Evolutionary conservation across 2,113 vertebrate species (phyloP), one percentile per base, ranked within the genome.

Genomic region (Hippopotamus amphibius): DNA sequence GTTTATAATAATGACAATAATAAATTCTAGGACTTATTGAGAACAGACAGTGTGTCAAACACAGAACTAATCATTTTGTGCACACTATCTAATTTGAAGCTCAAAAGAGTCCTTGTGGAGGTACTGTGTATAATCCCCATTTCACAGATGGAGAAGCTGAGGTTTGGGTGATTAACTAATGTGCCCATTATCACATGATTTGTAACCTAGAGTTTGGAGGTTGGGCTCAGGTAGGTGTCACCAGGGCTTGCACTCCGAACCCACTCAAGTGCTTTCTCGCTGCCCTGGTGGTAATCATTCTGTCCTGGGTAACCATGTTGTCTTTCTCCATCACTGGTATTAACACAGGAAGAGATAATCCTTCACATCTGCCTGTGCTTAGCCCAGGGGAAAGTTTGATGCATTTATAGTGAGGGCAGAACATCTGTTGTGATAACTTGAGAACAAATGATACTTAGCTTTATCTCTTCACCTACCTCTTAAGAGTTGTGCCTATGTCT

Each of bases 1-100:
- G 48, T 87, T 93, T 98, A 90, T 91, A 92, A 95, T 86, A 96
- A 94, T 84, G 79, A 65, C 37, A 80, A 87, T 79, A 83, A 96
- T 74, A 69, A 82, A 68, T 89, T 76, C 88, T 41, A 93, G 26
- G 59, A 61, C 46, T 90, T 96, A 61, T 43, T 69, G 55, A 72
- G 37, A 95, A 43, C 14, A 79, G 63, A 71, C 15, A 93, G 63
- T 7, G 1, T 43, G 24, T 28, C 63, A 81, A 77, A 46, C 28
- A 89, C 33, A 33, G 10, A 5, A 11, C 61, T 80, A 95, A 93
- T 74, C 22, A 66, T 37, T 85, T 19, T 59, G 46, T 7, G 76
- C 81, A 41, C 3, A 28, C 12, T 69, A 65, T 61, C 28, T 59
- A 87, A 55, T 96, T 71, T 41, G 41, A 90, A 93, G 22, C 37